Evolutionary conservation across 1,140 invertebrate genomes (phyloP).

Genomic region (Cyrtorhinus lividipennis): DNA sequence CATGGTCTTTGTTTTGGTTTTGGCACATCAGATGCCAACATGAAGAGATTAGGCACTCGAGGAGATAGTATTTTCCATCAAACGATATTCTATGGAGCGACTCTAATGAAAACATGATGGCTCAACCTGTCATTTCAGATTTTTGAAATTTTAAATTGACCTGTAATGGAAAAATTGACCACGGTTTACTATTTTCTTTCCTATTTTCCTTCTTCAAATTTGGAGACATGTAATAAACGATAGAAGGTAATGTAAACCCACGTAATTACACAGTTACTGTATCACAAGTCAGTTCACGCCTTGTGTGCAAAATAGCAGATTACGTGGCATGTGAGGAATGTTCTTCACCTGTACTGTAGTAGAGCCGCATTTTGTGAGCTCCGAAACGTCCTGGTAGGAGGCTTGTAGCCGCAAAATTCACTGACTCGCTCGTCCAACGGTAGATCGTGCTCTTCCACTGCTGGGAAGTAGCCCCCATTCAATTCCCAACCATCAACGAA

Average conservation of each 20-base stretch:
- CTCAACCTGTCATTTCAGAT: background rate
- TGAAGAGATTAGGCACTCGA: background rate
- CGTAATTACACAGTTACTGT: background rate
- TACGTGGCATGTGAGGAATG: background rate
- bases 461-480: constrained; percentile 73
- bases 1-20: background rate
- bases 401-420: constrained; percentile 61
- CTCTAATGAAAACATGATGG: background rate
- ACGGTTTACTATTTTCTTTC: background rate
- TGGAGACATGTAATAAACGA: no score
- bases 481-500: constrained; percentile 86
- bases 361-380: constrained; percentile 74
- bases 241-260: background rate
- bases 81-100: background rate
- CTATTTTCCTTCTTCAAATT: no score
- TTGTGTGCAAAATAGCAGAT: background rate
- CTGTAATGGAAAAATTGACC: background rate
- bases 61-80: background rate
- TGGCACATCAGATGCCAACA: background rate
- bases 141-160: background rate
- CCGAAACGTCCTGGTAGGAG: constrained; percentile 41
- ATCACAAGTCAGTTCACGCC: background rate
- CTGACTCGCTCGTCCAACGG: constrained; percentile 47
- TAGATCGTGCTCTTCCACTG: constrained; percentile 48
- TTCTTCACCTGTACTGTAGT: constrained; percentile 45